Base-by-base conservation (phyloP, 2,888 invertebrate genomes). In the Scaptomyza flava region DNA sequence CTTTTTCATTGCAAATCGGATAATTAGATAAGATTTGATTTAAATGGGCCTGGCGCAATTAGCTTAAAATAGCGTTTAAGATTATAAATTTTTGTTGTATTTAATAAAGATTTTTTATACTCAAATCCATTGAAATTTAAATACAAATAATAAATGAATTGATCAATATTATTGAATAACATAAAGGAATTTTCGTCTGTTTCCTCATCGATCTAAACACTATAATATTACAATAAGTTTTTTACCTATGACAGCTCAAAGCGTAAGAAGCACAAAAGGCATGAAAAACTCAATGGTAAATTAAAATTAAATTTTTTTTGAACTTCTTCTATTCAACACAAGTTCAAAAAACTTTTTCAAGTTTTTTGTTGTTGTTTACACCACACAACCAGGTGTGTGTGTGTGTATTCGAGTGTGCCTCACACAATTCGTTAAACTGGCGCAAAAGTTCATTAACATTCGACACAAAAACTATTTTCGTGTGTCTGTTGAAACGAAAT, bases 391-490 rank as follows among this genome's bases (percentile, higher is more conserved):
- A 53, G 38, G 46, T 43, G 38, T 48, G 30, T 56, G 20, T 47
- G 41, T 41, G n/a, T 67, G 9, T 41, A 4, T 58, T 66, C 48
- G 53, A 47, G 42, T 60, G 57, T 51, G 62, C 64, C 77, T 68
- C 77, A 68, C 77, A 63, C 72, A 76, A 73, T 74, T 71, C 75
- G 69, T 72, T 74, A 85, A 89, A 87, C 81, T 90, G 81, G 90
- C 83, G 88, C 89, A 90, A 89, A 89, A 89, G 89, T 89, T 89
- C 89, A 89, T 90, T 90, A 89, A 89, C 89, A 89, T 89, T 87
- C 81, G 81, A 81, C 81, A 81, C 83, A 81, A 79, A 87, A 81
- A 80, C 86, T 88, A 84, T 84, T 84, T 83, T 67, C 57, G 70
- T 69, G 53, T 45, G 60, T 59, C 41, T 42, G 50, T 70, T 34